Base-by-base conservation (phyloP, 2,113 vertebrate genomes). In the Psettodes erumei region DNA sequence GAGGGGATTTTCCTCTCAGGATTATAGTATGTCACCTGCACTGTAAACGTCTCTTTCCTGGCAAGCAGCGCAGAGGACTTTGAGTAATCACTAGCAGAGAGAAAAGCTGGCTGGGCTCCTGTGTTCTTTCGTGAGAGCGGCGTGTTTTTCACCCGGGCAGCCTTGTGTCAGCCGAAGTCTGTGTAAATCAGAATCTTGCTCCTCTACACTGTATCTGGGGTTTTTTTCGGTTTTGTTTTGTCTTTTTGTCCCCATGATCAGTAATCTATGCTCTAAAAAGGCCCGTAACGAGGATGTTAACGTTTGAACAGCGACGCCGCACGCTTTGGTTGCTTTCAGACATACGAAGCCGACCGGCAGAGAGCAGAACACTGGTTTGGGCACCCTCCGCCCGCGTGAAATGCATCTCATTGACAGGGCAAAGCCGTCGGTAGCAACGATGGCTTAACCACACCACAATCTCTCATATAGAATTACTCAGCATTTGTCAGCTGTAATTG, bases 401-500 rank as follows among this genome's bases (percentile, higher is more conserved):
- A 77, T 82, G 75, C 71, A 75, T 82, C 48, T 72, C 19, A 75
- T 28, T 77, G 68, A 84, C 63, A 54, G 71, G 78, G 60, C n/a
- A 12, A 40, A 67, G 64, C 74, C 53, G 71, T 74, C 61, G 81
- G 79, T 83, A 67, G 81, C 53, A 75, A 13, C 79, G 71, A 81
- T 55, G 72, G 70, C 69, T 66, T 30, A 15, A 78, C 45, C 72
- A 42, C 76, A 87, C 86, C 81, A 70, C 77, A 84, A 82, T 77
- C 80, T 56, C 82, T 65, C 68, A 66, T 83, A 65, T 84, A 79
- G 71, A 71, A 1, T 88, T 86, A 81, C 86, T 83, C 82, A 75
- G 67, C 63, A 76, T 78, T 86, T 79, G 82, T 79, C 67, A 55
- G 30, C 48, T 45, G 8, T 80, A 82, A 75, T 87, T 82, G 75